These are phyloP conservation scores for Chaetophractus vellerosus DNA, from an alignment of 2,797 vertebrate species.

Conservation along the genomic window DNA sequence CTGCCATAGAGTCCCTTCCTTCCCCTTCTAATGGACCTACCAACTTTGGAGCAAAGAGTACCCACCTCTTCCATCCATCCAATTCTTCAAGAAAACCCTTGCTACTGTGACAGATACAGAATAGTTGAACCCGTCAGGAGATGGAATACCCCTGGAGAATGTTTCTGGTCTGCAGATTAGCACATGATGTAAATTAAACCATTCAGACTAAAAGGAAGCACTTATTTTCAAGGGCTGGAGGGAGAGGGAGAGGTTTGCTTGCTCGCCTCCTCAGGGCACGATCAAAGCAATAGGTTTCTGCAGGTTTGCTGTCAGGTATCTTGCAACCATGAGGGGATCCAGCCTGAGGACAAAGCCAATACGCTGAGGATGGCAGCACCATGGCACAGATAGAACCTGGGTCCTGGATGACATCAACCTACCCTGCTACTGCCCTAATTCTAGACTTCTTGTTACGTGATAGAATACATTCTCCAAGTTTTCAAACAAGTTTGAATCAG, in stretches of 20 bases:
- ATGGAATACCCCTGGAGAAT: background rate
- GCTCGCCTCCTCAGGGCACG: background rate
- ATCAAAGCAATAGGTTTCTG: background rate
- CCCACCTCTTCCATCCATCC: background rate
- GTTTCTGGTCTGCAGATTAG: background rate
- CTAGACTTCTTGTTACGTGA: background rate
- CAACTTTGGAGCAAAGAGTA: constrained; percentile 3
- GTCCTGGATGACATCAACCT: background rate
- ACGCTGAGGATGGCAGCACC: background rate
- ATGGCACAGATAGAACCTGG: background rate
- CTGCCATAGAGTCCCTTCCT: background rate
- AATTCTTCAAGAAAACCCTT: constrained; percentile 19
- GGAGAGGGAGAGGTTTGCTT: background rate
- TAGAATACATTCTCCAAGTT: background rate
- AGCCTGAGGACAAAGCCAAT: background rate
- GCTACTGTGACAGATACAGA: background rate
- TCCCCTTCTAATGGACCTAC: background rate
- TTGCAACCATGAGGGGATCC: background rate
- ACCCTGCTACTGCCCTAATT: background rate
- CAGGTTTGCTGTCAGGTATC: background rate
- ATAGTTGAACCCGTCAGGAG: background rate
- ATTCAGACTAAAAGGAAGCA: background rate
- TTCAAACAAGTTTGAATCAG: background rate
- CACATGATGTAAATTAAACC: background rate
- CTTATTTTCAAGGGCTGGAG: background rate